phyloP scores from a whole-genome alignment of 2,888 invertebrate genomes.

The Lasius fuliginosus region DNA sequence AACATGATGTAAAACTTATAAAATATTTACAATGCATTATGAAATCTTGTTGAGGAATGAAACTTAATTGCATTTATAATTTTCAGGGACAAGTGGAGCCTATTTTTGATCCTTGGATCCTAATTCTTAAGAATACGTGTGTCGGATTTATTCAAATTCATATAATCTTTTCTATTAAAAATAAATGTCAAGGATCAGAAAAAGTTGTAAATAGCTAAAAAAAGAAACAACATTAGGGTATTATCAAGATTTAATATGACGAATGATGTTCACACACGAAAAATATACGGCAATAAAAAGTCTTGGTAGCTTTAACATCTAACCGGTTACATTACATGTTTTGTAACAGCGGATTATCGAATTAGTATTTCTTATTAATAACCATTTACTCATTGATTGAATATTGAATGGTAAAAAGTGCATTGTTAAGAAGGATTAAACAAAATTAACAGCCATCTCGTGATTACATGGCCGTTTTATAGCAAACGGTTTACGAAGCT shows the following conservation, averaged over 20 bases:
- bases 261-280: background rate
- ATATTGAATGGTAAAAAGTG: constrained; percentile 17
- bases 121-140: background rate
- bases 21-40: background rate
- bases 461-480: background rate
- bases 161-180: constrained; percentile 8
- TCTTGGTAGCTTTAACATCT: background rate
- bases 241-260: constrained; percentile 17
- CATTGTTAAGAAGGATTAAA: background rate
- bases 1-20: background rate
- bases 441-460: background rate
- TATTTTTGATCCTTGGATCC: too few species aligned
- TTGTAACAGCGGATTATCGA: constrained; percentile 11
- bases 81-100: background rate
- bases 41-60: background rate
- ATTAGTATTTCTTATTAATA: background rate
- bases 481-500: background rate
- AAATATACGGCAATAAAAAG: background rate
- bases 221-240: background rate
- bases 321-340: background rate
- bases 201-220: background rate
- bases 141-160: constrained; percentile 13
- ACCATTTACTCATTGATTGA: constrained; percentile 6
- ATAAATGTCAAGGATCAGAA: constrained; percentile 42
- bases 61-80: background rate